phyloP scores from a whole-genome alignment of 2,888 invertebrate species.

The Drosophila nigritarsus region DNA sequence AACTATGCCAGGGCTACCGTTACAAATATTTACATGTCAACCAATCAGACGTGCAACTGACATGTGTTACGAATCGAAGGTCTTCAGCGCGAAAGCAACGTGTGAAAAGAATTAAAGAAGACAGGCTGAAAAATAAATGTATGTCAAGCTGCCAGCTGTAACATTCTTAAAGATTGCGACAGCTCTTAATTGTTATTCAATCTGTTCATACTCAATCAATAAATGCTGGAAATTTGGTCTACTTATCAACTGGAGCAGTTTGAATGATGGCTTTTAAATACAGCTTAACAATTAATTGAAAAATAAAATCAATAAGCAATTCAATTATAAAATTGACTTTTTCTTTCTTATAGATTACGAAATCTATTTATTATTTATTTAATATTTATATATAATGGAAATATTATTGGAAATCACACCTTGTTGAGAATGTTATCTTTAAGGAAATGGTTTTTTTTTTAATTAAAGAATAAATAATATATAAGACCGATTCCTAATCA shows the following conservation, averaged over 20 bases:
- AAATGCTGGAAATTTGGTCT: slow-evolving; percentile 11
- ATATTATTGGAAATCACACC: background rate
- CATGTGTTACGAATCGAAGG: background rate
- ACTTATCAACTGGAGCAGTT: slow-evolving; percentile 25
- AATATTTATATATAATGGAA: background rate
- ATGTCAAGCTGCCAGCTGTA: slow-evolving; percentile 21
- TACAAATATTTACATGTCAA: background rate
- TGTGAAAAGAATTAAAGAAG: background rate
- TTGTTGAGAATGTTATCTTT: background rate
- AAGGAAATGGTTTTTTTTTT: background rate
- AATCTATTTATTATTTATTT: background rate
- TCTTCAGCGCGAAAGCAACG: background rate
- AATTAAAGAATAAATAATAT: background rate
- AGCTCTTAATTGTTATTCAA: slow-evolving; percentile 9
- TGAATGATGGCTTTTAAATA: background rate
- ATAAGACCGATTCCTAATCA: background rate
- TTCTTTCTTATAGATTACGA: slow-evolving; percentile 7
- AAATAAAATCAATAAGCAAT: slow-evolving; percentile 4
- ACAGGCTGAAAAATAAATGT: slow-evolving; percentile 2
- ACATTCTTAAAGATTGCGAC: slow-evolving; percentile 15
- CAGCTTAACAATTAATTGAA: slow-evolving; percentile 7
- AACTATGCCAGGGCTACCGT: slow-evolving; percentile 37
- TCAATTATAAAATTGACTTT: slow-evolving; percentile 1
- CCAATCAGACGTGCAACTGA: background rate
- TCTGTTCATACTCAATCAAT: slow-evolving; percentile 12